These are phyloP conservation scores for Thymelicus acteon DNA, from an alignment of 2,888 invertebrate genomes.

Conservation along the genomic window DNA sequence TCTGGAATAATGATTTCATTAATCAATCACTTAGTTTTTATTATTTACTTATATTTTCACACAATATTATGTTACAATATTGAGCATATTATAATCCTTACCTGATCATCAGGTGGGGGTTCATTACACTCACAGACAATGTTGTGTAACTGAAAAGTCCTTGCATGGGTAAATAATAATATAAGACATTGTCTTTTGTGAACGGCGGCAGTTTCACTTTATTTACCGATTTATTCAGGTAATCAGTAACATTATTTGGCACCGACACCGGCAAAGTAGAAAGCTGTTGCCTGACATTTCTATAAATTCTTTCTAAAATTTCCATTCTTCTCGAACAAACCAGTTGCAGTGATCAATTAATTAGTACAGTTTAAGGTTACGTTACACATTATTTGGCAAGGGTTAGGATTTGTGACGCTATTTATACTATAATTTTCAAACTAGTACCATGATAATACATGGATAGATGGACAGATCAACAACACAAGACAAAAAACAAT, in stretches of 20 bases:
- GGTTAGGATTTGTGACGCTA: slow-evolving; percentile 58
- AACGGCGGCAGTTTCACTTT: slow-evolving; percentile 86
- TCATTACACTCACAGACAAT: slow-evolving; percentile 93
- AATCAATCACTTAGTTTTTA: neutral
- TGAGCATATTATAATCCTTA: slow-evolving; percentile 52
- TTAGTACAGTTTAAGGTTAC: slow-evolving; percentile 62
- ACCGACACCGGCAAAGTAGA: slow-evolving; percentile 60
- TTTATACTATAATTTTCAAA: slow-evolving; percentile 48
- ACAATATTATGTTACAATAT: neutral
- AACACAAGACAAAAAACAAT: neutral
- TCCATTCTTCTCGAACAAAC: slow-evolving; percentile 61
- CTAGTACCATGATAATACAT: slow-evolving; percentile 1
- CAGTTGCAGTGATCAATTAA: slow-evolving; percentile 36
- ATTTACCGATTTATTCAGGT: slow-evolving; percentile 68
- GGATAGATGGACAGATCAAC: slow-evolving; percentile 4
- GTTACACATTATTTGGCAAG: slow-evolving; percentile 80
- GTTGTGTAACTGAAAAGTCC: slow-evolving; percentile 91
- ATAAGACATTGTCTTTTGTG: slow-evolving; percentile 88
- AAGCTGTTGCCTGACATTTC: slow-evolving; percentile 62
- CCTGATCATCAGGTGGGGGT: slow-evolving; percentile 91
- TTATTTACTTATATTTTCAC: too few species aligned
- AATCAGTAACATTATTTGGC: slow-evolving; percentile 65
- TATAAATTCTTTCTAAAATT: slow-evolving; percentile 69
- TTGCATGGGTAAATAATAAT: slow-evolving; percentile 90
- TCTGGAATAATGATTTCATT: slow-evolving; percentile 74